Evolutionary conservation across 2,113 vertebrate species (phyloP), one percentile per base, ranked within the genome.

Genomic region (Archilochus colubris): DNA sequence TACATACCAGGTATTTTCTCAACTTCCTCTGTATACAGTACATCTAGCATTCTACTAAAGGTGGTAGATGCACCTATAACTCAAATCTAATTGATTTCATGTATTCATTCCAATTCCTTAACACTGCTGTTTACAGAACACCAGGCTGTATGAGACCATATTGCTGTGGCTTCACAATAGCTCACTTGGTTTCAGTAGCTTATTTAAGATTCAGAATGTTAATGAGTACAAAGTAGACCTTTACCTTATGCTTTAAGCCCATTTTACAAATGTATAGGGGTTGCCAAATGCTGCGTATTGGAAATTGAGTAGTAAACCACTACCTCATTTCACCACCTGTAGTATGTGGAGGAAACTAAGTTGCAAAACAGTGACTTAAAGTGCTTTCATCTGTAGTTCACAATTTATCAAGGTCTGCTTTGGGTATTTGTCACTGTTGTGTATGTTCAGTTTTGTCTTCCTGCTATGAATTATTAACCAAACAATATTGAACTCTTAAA

Each of bases 1-100:
- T 99, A 99, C 88, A 99, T 99, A 97, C 99, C 99, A 99, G 99
- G 99, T 99, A 96, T 94, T 96, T 64, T 59, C 95, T 83, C 38
- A 62, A 46, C 54, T 91, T 36, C 27, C 6, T 12, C 21, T 1
- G 3, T 10, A 50, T 57, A 15, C 50, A 57, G 31, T 2, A 0
- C 6, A 2, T 27, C 62, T 77, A 50, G 10, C 17, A 0, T 20
- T 78, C 22, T 36, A 8, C 55, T 7, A 7, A 12, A 17, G 33
- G 22, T 40, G 38, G 38, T 40, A 63, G 36, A 80, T 19, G 9
- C 28, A 48, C 19, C 36, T 62, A 1, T 66, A 44, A 82, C 70
- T 78, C 33, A 33, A 33, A 33, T 33, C 51, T 50, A 7, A 6
- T 61, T 68, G 40, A 46, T 62, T 59, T 48, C 0, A 0, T 58